phyloP scores from a whole-genome alignment of 2,888 invertebrate genomes.

The Eupithecia centaureata region DNA sequence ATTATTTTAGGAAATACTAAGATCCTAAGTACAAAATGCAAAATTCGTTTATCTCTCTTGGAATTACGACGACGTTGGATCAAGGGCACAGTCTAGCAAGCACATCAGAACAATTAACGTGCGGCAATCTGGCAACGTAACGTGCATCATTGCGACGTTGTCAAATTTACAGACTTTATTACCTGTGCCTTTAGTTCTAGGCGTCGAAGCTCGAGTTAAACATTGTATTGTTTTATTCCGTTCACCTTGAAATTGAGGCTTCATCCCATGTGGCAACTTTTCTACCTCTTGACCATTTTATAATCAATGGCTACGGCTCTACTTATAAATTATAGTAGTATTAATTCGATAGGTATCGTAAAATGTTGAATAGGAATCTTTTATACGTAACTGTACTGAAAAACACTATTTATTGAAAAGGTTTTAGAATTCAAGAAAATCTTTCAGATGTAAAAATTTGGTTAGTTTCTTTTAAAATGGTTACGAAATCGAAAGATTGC shows the following conservation, averaged over 20 bases:
- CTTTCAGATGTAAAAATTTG: too few species aligned
- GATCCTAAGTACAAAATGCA: constrained; percentile 39
- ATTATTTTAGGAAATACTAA: constrained; percentile 29
- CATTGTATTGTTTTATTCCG: background rate
- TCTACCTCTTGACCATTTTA: too few species aligned
- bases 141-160: background rate
- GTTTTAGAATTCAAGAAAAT: too few species aligned
- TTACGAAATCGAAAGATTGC: too few species aligned
- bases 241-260: background rate
- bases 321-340: too few species aligned
- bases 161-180: background rate
- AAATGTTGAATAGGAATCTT: too few species aligned
- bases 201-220: background rate
- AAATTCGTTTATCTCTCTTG: constrained; percentile 39
- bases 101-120: background rate
- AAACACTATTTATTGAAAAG: too few species aligned
- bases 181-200: background rate
- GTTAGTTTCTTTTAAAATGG: too few species aligned
- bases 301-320: too few species aligned
- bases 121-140: background rate
- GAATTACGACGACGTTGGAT: constrained; percentile 29
- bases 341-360: too few species aligned
- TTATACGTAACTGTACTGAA: too few species aligned
- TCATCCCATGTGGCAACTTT: too few species aligned
- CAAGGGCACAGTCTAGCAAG: background rate